Base-by-base conservation (phyloP, 2,113 vertebrate genomes). In the Hippopotamus amphibius region DNA sequence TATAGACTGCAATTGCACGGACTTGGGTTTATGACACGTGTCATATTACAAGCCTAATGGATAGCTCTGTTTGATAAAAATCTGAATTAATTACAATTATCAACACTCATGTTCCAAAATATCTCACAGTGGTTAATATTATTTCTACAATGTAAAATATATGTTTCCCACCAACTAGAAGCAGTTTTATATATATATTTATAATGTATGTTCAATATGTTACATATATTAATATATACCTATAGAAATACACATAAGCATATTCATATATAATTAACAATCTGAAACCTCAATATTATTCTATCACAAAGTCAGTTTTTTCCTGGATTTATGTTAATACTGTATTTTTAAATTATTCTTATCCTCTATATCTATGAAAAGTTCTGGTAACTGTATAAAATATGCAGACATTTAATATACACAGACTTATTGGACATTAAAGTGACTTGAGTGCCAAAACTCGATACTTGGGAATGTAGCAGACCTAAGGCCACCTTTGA, bases 31-130 rank as follows among this genome's bases (percentile, higher is more conserved):
- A 33, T 57, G 82, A 15, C 21, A 41, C 24, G 5, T 77, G 7
- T 59, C 43, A n/a, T 63, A 48, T 24, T 82, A 55, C 43, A 83
- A 17, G 16, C 8, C 24, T 90, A 83, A 88, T 6, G 43, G 68
- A 68, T 79, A 48, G n/a, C 21, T 85, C 19, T 48, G 57, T 74
- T 95, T 93, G n/a, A 84, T 88, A 68, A 93, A 96, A 57, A 69
- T n/a, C 4, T 84, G 48, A 92, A 93, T 90, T 72, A 46, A 50
- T 84, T 37, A 43, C 6, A 82, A 33, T 19, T 84, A 17, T 59
- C 33, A 53, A 28, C 55, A 80, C 28, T 82, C 65, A 72, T 65
- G 59, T n/a, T 94, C 28, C 1, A 48, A 95, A 88, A 79, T 57
- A 93, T 59, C 79, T 84, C n/a, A 88, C 21, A 69, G 41, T 72